These are phyloP conservation scores for Meliscaeva auricollis DNA, from an alignment of 2,888 invertebrate species.

Conservation along the genomic window DNA sequence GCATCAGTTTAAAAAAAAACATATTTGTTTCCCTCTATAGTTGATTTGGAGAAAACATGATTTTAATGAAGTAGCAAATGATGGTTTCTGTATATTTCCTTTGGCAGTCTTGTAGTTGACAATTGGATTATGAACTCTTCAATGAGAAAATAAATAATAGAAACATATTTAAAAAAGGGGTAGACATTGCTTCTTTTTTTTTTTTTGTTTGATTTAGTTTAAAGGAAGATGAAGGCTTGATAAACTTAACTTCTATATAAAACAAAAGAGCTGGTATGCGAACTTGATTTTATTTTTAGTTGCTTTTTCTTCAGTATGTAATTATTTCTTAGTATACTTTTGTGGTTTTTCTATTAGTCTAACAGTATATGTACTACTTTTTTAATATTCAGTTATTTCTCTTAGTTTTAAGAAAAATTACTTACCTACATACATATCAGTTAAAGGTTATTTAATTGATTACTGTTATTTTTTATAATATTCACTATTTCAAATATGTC, in stretches of 20 bases:
- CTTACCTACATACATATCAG: no score
- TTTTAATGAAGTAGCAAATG: conserved; percentile 62
- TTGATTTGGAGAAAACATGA: conserved; percentile 56
- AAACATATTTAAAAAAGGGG: not conserved
- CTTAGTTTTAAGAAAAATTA: no score
- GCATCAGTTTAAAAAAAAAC: conserved; percentile 8
- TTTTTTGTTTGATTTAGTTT: conserved; percentile 7
- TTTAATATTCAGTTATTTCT: no score
- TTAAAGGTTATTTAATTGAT: no score
- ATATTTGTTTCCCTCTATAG: conserved; percentile 12
- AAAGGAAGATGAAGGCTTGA: conserved; percentile 24
- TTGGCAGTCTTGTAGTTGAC: conserved; percentile 53
- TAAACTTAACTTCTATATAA: not conserved
- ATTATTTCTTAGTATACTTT: no score
- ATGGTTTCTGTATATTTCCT: conserved; percentile 19
- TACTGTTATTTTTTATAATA: no score
- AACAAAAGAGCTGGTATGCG: conserved; percentile 3
- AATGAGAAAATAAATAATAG: conserved; percentile 35
- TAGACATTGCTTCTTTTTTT: not conserved
- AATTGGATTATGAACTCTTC: conserved; percentile 69
- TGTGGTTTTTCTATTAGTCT: no score
- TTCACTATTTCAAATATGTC: no score
- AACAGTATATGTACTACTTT: no score
- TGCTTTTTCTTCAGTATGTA: not conserved
- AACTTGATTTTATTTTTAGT: conserved; percentile 29